These are phyloP conservation scores for Boulengeromyrus knoepffleri DNA, from an alignment of 2,113 vertebrate species.

Conservation along the genomic window DNA sequence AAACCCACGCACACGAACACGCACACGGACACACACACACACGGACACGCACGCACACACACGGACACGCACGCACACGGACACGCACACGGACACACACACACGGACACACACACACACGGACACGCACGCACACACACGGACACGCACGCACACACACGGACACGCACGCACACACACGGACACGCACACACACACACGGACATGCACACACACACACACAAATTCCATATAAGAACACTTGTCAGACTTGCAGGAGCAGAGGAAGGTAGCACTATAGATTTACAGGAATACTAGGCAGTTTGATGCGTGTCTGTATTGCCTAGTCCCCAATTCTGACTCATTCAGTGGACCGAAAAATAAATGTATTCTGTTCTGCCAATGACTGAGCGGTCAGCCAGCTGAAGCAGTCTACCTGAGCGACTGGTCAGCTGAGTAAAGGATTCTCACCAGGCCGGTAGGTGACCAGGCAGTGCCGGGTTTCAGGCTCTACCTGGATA, in stretches of 20 bases:
- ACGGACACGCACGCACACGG: too few relatives aligned
- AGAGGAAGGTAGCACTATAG: not conserved
- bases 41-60: too few relatives aligned
- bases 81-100: too few relatives aligned
- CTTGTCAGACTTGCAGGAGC: not conserved
- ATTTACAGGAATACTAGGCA: not conserved
- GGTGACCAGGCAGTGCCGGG: slow-evolving; percentile 83
- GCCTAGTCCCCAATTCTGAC: not conserved
- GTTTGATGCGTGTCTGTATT: not conserved
- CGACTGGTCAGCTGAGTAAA: not conserved
- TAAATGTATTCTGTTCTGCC: not conserved
- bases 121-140: too few relatives aligned
- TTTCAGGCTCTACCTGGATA: slow-evolving; percentile 79
- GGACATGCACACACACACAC: too few relatives aligned
- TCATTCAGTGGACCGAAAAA: not conserved
- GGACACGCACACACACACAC: too few relatives aligned
- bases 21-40: too few relatives aligned
- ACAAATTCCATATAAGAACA: not conserved
- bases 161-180: too few relatives aligned
- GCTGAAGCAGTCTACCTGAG: not conserved
- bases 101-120: too few relatives aligned
- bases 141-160: too few relatives aligned
- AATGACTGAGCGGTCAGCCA: not conserved
- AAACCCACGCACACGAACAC: too few relatives aligned
- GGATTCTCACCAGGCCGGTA: slow-evolving; percentile 73